Evolutionary conservation across 2,113 vertebrate genomes (phyloP).

Genomic region (Cavia porcellus): DNA sequence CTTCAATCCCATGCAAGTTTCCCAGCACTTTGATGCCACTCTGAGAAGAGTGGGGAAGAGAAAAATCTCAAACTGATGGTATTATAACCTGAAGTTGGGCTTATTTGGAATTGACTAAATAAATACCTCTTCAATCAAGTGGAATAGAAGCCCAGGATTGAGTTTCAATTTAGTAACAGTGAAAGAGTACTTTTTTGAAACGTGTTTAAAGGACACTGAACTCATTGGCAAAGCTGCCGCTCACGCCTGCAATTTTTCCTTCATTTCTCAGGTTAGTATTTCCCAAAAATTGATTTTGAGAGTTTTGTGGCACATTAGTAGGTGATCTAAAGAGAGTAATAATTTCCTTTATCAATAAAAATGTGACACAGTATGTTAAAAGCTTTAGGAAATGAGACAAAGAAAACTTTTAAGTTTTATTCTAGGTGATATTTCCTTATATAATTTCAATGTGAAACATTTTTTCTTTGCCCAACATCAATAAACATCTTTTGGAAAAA

Average conservation of each 20-base stretch:
- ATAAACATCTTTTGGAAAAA: neutral
- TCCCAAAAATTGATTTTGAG: neutral
- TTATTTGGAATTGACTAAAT: conserved; percentile 12
- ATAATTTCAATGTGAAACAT: neutral
- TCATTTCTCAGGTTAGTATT: neutral
- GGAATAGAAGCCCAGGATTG: neutral
- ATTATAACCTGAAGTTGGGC: neutral
- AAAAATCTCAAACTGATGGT: neutral
- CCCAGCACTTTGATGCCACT: neutral
- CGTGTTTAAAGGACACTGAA: neutral
- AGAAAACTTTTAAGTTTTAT: neutral
- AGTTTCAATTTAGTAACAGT: conserved; percentile 26
- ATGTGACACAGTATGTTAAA: neutral
- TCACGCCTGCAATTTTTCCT: neutral
- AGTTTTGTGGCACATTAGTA: neutral
- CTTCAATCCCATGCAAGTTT: neutral
- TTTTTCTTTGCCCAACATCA: neutral
- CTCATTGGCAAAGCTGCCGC: neutral
- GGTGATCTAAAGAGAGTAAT: neutral
- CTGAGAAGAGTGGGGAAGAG: neutral
- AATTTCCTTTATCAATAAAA: neutral
- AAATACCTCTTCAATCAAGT: conserved; percentile 28
- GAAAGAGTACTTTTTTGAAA: neutral
- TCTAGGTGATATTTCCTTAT: neutral
- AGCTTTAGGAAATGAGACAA: neutral